phyloP scores from a whole-genome alignment of 92 coral and sea anemone genomes.

The Pocillopora meandrina region DNA sequence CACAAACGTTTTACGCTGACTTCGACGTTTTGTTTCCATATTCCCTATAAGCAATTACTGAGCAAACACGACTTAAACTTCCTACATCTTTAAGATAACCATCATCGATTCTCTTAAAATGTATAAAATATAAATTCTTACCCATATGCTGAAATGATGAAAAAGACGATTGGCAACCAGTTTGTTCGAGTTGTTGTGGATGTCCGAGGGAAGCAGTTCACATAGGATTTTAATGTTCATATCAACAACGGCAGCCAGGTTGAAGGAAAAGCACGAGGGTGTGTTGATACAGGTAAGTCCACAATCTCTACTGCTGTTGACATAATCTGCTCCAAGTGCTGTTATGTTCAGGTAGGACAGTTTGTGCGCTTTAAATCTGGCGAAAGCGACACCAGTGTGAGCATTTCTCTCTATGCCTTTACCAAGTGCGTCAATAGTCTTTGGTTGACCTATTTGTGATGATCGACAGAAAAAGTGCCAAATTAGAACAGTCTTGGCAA shows the following conservation, averaged over 20 bases:
- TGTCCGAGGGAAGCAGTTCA: conserved; percentile 12
- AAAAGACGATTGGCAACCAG: not conserved
- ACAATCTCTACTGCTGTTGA: not conserved
- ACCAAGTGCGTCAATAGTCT: not conserved
- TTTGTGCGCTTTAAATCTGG: not conserved
- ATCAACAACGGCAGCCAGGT: not conserved
- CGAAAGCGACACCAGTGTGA: not conserved
- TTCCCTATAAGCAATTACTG: not conserved
- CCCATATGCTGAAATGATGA: conserved; percentile 3
- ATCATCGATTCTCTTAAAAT: not conserved
- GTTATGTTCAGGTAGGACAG: not conserved
- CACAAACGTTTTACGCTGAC: no score
- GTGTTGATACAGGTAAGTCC: not conserved
- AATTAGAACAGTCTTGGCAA: no score
- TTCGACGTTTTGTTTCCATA: no score
- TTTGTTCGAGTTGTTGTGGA: conserved; percentile 8
- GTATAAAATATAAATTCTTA: not conserved
- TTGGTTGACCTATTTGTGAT: not conserved
- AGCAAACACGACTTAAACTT: not conserved
- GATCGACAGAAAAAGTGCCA: no score
- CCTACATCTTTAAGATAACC: not conserved
- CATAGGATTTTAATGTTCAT: not conserved
- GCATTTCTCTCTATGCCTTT: not conserved
- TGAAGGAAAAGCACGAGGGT: conserved; percentile 7
- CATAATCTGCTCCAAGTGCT: not conserved